Conservation (phyloP, 2,113 vertebrate genomes). For the Tragelaphus imberbis region DNA sequence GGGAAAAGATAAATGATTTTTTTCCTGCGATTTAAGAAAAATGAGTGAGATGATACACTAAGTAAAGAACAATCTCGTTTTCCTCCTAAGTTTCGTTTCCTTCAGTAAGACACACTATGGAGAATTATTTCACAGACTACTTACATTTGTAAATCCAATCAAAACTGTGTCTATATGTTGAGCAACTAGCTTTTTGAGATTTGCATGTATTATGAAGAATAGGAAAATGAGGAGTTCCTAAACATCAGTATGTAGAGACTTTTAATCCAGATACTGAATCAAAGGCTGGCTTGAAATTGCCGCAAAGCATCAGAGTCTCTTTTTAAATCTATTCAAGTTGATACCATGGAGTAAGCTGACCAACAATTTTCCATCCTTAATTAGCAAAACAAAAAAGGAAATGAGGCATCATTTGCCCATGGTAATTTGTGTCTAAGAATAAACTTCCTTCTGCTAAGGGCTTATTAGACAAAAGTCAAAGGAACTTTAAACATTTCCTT, state of each 20-base stretch:
- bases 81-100: neutral
- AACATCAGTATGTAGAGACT: neutral
- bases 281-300: neutral
- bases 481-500: slow-evolving; percentile 35
- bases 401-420: neutral
- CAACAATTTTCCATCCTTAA: neutral
- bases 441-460: slow-evolving; percentile 12
- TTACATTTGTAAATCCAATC: neutral
- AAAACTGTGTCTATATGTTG: neutral
- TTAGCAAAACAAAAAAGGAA: slow-evolving; percentile 40
- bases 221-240: slow-evolving; percentile 1
- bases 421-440: neutral
- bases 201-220: neutral
- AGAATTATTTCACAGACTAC: neutral
- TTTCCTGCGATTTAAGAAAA: neutral
- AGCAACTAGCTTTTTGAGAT: neutral
- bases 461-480: slow-evolving; percentile 14
- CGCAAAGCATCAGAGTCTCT: neutral
- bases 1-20: neutral
- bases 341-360: neutral
- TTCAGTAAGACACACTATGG: neutral
- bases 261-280: neutral
- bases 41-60: neutral
- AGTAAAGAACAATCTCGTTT: neutral
- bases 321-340: neutral